Conservation (phyloP, 2,797 vertebrate genomes). For the Pantherophis alleghaniensis region DNA sequence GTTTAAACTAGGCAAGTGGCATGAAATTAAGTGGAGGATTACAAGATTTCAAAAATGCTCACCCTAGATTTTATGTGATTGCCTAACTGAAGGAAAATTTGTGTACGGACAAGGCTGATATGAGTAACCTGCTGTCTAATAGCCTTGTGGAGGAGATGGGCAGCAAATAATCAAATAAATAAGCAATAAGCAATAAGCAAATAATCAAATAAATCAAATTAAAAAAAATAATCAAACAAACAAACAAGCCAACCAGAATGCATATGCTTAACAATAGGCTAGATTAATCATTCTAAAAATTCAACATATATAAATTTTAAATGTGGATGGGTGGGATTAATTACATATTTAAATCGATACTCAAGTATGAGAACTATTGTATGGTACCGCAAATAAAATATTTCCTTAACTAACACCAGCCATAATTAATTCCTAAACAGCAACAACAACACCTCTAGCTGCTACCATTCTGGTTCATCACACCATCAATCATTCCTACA, state of each 20-base stretch:
- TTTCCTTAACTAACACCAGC: slow-evolving; percentile 4
- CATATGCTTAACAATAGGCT: neutral
- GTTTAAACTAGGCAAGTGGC: neutral
- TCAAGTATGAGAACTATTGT: neutral
- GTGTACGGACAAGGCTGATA: neutral
- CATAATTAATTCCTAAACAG: slow-evolving; percentile 10
- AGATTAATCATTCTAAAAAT: neutral
- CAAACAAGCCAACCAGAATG: neutral
- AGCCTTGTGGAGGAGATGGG: neutral
- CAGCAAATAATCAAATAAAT: neutral
- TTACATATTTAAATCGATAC: neutral
- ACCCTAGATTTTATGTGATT: neutral
- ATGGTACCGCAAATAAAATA: neutral
- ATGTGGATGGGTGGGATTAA: neutral
- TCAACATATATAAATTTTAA: neutral
- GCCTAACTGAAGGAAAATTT: neutral
- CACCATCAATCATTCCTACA: neutral
- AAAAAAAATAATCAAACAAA: neutral
- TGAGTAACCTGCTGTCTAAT: neutral
- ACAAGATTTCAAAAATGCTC: neutral
- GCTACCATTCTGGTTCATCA: neutral
- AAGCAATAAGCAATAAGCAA: neutral
- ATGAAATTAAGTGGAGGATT: neutral
- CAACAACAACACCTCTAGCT: slow-evolving; percentile 1
- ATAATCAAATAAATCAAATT: no score